A percentile compares a stretch with the other conserved stretches of the same genome.
phyloP scores from a whole-genome alignment of 2,888 invertebrate genomes.

The Mycalesis mineus region DNA sequence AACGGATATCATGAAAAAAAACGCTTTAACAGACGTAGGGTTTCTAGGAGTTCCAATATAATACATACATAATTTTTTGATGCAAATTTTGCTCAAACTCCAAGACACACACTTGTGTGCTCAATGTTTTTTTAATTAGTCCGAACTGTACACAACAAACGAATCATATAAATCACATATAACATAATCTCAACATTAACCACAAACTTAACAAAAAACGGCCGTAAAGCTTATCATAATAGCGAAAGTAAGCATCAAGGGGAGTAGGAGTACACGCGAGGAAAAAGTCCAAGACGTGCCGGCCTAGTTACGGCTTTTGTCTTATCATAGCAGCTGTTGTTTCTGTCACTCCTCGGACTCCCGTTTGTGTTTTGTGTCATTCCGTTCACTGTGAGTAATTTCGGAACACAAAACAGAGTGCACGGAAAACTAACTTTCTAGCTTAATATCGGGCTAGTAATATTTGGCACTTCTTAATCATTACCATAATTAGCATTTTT shows the following conservation, averaged over 20 bases:
- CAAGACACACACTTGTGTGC: too few relatives aligned
- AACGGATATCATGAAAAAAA: too few relatives aligned
- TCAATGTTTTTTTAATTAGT: too few relatives aligned
- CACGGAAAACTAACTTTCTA: background rate
- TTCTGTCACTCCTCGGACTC: constrained; percentile 2
- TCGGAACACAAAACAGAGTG: background rate
- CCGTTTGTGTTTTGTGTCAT: constrained; percentile 3
- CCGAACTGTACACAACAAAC: background rate
- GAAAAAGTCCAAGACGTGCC: constrained; percentile 5
- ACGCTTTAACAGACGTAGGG: too few relatives aligned
- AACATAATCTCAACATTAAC: constrained; percentile 20
- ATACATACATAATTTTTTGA: too few relatives aligned
- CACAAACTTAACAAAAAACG: constrained; percentile 14
- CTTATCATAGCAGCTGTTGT: constrained; percentile 11
- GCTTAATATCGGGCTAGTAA: background rate
- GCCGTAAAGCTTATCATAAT: constrained; percentile 22
- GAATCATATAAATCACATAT: background rate
- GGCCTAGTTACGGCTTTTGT: constrained; percentile 10
- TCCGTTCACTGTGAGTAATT: background rate
- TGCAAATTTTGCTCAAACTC: too few relatives aligned
- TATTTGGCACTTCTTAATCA: too few relatives aligned
- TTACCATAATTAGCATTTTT: too few relatives aligned
- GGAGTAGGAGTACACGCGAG: constrained; percentile 16
- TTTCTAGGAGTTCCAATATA: too few relatives aligned
- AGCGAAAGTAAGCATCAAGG: constrained; percentile 22